A percentile compares a stretch with the other conserved stretches of the same genome.
Evolutionary conservation across 2,113 vertebrate genomes (phyloP).

Genomic region (Trochalopteron elliotii): DNA sequence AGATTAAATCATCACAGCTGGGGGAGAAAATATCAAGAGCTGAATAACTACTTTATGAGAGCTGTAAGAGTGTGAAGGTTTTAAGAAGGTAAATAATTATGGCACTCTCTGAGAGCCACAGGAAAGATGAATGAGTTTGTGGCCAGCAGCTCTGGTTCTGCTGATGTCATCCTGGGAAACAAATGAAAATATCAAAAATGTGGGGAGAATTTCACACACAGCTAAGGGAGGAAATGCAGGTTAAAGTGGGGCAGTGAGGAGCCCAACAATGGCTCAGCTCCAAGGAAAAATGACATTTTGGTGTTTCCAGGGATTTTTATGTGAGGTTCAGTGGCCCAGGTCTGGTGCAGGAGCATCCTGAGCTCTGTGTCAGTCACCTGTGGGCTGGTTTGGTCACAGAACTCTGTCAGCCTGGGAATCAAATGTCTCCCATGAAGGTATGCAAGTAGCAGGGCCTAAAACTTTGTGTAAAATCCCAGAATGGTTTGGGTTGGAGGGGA

Average conservation of each 20-base stretch:
- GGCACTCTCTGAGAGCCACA: background rate
- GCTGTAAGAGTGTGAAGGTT: slow-evolving; percentile 46
- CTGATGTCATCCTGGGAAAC: background rate
- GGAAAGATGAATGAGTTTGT: slow-evolving; percentile 6
- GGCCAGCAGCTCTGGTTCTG: background rate
- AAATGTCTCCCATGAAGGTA: background rate
- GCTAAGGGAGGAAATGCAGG: background rate
- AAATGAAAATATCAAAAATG: background rate
- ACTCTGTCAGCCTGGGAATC: background rate
- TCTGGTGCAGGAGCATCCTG: background rate
- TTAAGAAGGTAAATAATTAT: slow-evolving; percentile 57
- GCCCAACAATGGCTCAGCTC: fast-evolving
- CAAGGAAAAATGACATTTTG: background rate
- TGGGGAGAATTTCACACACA: background rate
- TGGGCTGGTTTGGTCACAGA: background rate
- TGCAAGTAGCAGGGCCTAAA: background rate
- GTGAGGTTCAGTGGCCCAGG: background rate
- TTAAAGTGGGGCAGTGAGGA: background rate
- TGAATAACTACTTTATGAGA: slow-evolving; percentile 60
- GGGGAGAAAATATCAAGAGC: slow-evolving; percentile 60
- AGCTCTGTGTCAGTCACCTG: background rate
- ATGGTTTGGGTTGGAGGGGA: background rate
- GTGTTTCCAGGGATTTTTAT: background rate
- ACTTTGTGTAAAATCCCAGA: background rate
- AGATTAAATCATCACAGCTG: slow-evolving; percentile 72